These are phyloP conservation scores for Tachina lurida DNA, from an alignment of 2,888 invertebrate species.

Conservation along the genomic window DNA sequence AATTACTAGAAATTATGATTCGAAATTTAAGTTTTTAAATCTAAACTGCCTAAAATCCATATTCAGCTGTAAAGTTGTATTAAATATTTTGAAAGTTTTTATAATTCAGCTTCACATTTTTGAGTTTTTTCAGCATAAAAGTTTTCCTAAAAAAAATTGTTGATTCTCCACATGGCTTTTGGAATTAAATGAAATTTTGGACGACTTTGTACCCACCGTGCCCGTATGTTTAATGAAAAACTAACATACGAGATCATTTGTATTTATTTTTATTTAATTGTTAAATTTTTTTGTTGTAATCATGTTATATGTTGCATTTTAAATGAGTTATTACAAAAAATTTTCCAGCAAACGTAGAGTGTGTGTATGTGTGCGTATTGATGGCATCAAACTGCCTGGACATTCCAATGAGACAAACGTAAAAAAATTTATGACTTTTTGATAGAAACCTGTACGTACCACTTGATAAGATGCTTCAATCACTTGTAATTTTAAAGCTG, in stretches of 20 bases:
- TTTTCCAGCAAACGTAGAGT: background rate
- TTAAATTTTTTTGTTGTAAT: conserved; percentile 6
- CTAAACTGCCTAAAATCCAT: background rate
- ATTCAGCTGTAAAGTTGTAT: background rate
- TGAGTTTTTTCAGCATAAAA: no score
- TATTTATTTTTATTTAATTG: conserved; percentile 18
- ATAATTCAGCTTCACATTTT: no score
- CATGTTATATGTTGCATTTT: conserved; percentile 28
- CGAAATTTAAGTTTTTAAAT: background rate
- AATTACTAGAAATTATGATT: background rate
- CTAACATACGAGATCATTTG: background rate
- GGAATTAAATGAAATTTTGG: no score
- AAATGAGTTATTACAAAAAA: conserved; percentile 55
- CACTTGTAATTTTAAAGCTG: conserved; percentile 26
- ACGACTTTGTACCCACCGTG: conserved; percentile 14
- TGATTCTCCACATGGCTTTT: no score
- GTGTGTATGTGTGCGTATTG: background rate
- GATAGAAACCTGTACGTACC: conserved; percentile 28
- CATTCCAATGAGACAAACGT: conserved; percentile 33
- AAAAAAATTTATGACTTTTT: conserved; percentile 31
- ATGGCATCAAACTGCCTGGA: conserved; percentile 13
- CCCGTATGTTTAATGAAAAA: conserved; percentile 39
- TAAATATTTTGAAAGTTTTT: no score
- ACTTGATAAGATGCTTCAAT: conserved; percentile 61
- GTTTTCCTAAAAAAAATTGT: no score